Conservation (phyloP, 2,113 vertebrate species). For the Zosterops hypoxanthus region DNA sequence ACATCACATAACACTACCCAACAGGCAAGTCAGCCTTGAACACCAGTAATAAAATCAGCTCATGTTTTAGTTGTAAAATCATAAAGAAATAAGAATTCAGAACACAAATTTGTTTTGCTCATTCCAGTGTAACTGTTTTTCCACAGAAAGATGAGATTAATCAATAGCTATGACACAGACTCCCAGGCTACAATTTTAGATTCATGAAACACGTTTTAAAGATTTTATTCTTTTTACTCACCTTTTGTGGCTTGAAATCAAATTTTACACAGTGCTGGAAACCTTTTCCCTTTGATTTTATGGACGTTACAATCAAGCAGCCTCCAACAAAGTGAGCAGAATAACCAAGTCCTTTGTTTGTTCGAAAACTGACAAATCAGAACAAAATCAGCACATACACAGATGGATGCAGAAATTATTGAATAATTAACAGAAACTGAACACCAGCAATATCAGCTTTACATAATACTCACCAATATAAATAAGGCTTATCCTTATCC, state of each 20-base stretch:
- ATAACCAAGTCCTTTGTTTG: constrained; percentile 97
- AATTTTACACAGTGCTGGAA: constrained; percentile 99
- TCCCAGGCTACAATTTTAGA: background rate
- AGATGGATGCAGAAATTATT: background rate
- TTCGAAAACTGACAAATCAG: constrained; percentile 87
- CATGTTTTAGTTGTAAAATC: background rate
- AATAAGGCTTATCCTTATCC: constrained; percentile 98
- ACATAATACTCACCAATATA: constrained; percentile 89
- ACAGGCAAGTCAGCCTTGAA: background rate
- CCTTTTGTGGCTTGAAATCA: constrained; percentile 99
- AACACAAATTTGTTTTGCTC: background rate
- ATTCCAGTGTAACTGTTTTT: background rate
- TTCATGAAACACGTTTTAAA: background rate
- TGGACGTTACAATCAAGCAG: constrained; percentile 94
- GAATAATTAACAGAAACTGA: background rate
- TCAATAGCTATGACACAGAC: background rate
- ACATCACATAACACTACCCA: background rate
- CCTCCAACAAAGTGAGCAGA: constrained; percentile 97
- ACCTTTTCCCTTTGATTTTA: constrained; percentile 98
- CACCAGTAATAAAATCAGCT: background rate
- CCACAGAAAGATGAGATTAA: background rate
- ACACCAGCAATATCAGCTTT: background rate
- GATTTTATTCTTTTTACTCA: constrained; percentile 55
- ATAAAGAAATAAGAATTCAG: background rate
- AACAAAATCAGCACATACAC: constrained; percentile 15